Base-by-base conservation (phyloP, 2,888 invertebrate species). In the Coelopa pilipes region DNA sequence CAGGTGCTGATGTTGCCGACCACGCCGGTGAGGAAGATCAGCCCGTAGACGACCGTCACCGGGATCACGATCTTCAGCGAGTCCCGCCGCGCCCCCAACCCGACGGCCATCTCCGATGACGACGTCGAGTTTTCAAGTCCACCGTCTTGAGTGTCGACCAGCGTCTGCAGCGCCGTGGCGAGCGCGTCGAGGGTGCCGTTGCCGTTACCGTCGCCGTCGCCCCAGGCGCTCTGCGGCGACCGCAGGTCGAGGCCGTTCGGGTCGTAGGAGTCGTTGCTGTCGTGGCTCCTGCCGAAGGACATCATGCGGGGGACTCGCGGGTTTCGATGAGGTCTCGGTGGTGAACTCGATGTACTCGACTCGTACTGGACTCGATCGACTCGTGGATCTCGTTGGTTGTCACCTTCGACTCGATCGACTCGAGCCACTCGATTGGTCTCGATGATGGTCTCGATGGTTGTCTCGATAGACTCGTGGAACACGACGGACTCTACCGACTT, bases 1-100 rank as follows among this genome's bases (percentile, higher is more conserved):
- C 96, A 96, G 1, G 96, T 96, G 82, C 93, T 92, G 59, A 94
- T 89, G 85, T 96, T 96, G 1, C 96, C 96, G 34, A 95, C 87
- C 2, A 95, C 88, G 2, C 96, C 96, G 9, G 92, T 92, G 12
- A 95, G 83, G 82, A 96, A 93, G 80, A 96, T 95, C n/a, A 93
- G 78, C 0, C 90, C 87, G 85, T 96, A 96, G 74, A 93, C 89
- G n/a, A 93, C 87, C 1, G 94, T 94, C 77, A 95, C 91, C 0
- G 93, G 93, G 75, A 94, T 85, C 3, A 93, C 92, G 50, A 94
- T 89, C 60, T 80, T 80, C 47, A 86, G 76, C 0, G 86, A 75
- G 71, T 97, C 98, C 45, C 98, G 90, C 0, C 96, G 80, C 7
- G 86, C 81, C 0, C 86, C 86, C 21, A 85, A 78, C 55, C 75